Percentiles rank a stretch among this genome's conserved stretches.
phyloP scores from a whole-genome alignment of 2,113 vertebrate species.

The human region DNA sequence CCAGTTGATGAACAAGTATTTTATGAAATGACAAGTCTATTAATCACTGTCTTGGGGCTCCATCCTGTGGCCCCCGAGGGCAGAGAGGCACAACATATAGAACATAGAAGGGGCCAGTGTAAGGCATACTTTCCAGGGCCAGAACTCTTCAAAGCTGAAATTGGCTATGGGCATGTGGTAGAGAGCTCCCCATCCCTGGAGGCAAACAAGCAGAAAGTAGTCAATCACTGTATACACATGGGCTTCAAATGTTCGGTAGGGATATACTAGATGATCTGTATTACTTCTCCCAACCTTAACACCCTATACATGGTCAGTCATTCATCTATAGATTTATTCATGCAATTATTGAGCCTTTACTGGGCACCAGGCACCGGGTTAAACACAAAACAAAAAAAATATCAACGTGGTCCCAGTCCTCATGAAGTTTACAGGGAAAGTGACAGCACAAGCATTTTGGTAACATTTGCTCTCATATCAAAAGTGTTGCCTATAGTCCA shows the following conservation, averaged over 20 bases:
- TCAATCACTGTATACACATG: background rate
- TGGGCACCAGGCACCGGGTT: no score
- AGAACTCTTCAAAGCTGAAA: background rate
- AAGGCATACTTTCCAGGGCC: background rate
- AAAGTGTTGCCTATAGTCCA: background rate
- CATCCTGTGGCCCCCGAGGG: background rate
- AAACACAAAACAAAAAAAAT: background rate
- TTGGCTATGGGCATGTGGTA: no score
- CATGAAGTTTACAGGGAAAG: accelerated
- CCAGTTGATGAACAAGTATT: background rate
- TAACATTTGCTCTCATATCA: no score
- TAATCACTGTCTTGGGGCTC: background rate
- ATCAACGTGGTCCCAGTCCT: accelerated
- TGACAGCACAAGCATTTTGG: accelerated
- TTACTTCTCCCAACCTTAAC: no score
- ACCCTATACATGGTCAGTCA: background rate
- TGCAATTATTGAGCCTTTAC: background rate
- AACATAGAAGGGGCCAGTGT: background rate
- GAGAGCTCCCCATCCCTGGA: background rate
- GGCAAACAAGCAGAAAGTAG: background rate
- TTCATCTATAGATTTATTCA: background rate
- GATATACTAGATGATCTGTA: background rate
- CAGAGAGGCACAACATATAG: background rate
- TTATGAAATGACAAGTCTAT: background rate
- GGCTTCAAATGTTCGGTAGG: background rate